Evolutionary conservation across 1,140 invertebrate genomes (phyloP).

Genomic region (Mactra quadrangularis): DNA sequence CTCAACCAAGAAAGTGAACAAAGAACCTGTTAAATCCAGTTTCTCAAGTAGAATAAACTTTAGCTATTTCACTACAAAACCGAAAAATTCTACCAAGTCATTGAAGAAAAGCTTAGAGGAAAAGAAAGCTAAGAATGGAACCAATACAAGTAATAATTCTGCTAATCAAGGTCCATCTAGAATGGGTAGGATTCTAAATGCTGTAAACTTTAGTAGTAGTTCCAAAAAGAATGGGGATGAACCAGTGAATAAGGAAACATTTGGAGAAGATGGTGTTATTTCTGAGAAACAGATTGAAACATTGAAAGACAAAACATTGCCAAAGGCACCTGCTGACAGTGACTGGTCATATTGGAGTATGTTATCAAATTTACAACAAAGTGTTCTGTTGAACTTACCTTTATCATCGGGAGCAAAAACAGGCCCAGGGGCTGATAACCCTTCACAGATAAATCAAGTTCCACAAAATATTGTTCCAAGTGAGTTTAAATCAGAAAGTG

Average conservation of each 20-base stretch:
- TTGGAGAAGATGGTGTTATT: not conserved
- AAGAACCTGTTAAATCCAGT: not conserved
- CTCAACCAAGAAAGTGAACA: not conserved
- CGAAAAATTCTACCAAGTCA: not conserved
- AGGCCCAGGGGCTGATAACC: not conserved
- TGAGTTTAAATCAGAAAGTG: slow-evolving; percentile 68
- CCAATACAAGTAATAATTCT: no score
- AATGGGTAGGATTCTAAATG: not conserved
- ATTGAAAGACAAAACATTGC: not conserved
- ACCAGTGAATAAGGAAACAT: not conserved
- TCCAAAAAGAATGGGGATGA: not conserved
- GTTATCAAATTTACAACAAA: slow-evolving; percentile 37
- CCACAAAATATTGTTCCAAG: slow-evolving; percentile 43
- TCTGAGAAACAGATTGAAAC: not conserved
- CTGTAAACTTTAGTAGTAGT: not conserved
- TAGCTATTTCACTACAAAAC: slow-evolving; percentile 14
- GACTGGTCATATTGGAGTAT: slow-evolving; percentile 23
- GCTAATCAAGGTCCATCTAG: not conserved
- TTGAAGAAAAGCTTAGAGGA: not conserved
- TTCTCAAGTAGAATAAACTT: slow-evolving; percentile 1
- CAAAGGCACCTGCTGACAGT: not conserved
- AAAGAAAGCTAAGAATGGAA: no score
- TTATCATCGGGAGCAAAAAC: slow-evolving; percentile 16
- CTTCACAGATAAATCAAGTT: slow-evolving; percentile 40
- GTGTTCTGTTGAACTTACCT: slow-evolving; percentile 1